These are phyloP conservation scores for Sebastes ruberrimus DNA, from an alignment of 2,797 vertebrate genomes.

Conservation along the genomic window DNA sequence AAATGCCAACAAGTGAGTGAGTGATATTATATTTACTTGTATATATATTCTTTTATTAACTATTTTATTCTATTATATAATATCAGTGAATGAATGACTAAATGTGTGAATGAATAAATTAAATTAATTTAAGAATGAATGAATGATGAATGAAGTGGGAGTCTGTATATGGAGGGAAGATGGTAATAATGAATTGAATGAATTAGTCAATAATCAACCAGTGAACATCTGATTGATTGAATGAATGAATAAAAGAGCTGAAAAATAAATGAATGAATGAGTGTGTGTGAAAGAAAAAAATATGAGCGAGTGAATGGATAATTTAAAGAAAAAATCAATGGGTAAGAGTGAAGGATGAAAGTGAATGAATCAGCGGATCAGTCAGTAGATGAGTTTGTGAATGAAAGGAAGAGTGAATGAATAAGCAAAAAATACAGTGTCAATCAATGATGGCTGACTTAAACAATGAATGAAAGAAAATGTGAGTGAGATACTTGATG, in stretches of 20 bases:
- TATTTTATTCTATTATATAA: too few relatives aligned
- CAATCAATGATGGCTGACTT: not conserved
- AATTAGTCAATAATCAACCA: not conserved
- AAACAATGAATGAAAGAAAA: not conserved
- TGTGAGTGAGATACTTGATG: not conserved
- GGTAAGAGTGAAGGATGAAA: not conserved
- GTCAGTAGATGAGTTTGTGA: slow-evolving; percentile 6
- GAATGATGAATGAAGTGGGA: not conserved
- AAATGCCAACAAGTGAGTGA: too few relatives aligned
- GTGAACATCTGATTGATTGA: not conserved
- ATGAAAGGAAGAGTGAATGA: slow-evolving; percentile 17
- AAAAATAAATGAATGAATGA: not conserved
- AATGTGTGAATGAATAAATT: not conserved
- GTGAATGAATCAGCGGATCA: not conserved
- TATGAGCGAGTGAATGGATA: not conserved
- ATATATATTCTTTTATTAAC: too few relatives aligned
- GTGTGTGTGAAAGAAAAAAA: not conserved
- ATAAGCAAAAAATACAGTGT: not conserved
- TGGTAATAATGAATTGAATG: not conserved
- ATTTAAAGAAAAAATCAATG: slow-evolving; percentile 2
- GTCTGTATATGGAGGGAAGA: not conserved
- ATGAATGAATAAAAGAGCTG: not conserved
- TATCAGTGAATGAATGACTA: not conserved
- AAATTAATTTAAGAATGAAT: not conserved
- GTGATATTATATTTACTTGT: too few relatives aligned